A percentile compares a stretch with the other conserved stretches of the same genome.
These are phyloP conservation scores for Ianthella basta DNA, from an alignment of 37 sponge, comb jelly and placozoan genomes.

Conservation along the genomic window DNA sequence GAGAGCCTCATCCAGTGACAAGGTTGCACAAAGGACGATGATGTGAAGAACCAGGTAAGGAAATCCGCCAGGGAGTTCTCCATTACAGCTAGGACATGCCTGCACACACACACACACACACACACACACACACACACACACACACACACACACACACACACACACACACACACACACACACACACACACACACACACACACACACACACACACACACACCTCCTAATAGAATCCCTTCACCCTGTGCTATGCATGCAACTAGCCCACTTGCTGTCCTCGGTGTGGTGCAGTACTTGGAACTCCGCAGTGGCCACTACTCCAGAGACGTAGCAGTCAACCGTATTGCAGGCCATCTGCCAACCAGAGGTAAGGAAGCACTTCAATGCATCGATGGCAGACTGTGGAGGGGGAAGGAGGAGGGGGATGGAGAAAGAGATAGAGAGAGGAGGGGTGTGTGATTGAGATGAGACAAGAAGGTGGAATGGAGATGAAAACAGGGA, in stretches of 20 bases:
- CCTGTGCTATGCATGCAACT: too few relatives aligned
- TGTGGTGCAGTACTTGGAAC: too few relatives aligned
- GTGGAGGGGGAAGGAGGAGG: too few relatives aligned
- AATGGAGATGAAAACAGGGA: background rate
- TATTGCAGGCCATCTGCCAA: background rate
- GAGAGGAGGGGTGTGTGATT: too few relatives aligned
- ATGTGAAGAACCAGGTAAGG: background rate
- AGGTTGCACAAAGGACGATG: background rate
- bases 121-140: background rate
- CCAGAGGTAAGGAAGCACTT: background rate
- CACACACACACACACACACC: too few relatives aligned
- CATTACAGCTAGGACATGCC: background rate
- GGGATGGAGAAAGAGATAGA: too few relatives aligned
- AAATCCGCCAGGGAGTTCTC: background rate
- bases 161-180: too few relatives aligned
- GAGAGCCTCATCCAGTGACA: slow-evolving; percentile 6
- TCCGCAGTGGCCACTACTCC: background rate
- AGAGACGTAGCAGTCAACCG: background rate
- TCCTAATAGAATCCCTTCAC: too few relatives aligned
- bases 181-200: too few relatives aligned
- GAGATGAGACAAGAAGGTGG: too few relatives aligned
- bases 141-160: background rate
- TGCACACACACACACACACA: background rate
- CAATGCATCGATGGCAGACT: background rate
- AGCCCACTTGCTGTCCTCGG: too few relatives aligned